Percentiles rank a stretch among this genome's conserved stretches.
Evolutionary conservation across 2,797 vertebrate genomes (phyloP).

Genomic region (Platyrinchus mystaceus): DNA sequence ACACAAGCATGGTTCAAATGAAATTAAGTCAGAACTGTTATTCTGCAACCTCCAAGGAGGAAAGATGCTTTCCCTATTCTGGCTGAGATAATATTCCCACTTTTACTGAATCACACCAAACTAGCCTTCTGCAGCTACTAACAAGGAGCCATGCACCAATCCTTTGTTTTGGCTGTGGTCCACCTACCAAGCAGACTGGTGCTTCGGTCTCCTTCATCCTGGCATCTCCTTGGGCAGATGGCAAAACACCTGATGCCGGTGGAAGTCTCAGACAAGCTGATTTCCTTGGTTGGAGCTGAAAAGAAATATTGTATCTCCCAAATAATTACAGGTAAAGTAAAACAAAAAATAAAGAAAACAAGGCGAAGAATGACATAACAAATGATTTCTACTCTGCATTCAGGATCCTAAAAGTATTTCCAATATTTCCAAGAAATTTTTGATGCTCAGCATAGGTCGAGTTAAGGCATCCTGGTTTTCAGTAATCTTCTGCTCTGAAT

Average conservation of each 20-base stretch:
- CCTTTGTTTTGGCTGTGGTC: background rate
- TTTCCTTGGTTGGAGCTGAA: background rate
- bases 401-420: background rate
- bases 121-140: background rate
- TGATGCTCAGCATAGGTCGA: fast-evolving
- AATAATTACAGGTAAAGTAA: background rate
- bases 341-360: background rate
- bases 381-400: background rate
- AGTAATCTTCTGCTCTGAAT: background rate
- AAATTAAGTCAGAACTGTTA: background rate
- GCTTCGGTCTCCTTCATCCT: background rate
- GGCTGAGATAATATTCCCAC: background rate
- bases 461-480: background rate
- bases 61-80: background rate
- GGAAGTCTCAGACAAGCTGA: background rate
- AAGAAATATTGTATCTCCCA: background rate
- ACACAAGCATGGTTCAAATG: background rate
- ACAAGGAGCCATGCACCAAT: background rate
- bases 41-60: background rate
- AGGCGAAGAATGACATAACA: background rate
- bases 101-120: background rate
- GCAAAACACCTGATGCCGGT: background rate
- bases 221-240: background rate
- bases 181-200: background rate
- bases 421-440: background rate